A percentile compares a stretch with the other conserved stretches of the same genome.
Conservation (phyloP, 2,113 vertebrate genomes). For the Motacilla tschutschensis region DNA sequence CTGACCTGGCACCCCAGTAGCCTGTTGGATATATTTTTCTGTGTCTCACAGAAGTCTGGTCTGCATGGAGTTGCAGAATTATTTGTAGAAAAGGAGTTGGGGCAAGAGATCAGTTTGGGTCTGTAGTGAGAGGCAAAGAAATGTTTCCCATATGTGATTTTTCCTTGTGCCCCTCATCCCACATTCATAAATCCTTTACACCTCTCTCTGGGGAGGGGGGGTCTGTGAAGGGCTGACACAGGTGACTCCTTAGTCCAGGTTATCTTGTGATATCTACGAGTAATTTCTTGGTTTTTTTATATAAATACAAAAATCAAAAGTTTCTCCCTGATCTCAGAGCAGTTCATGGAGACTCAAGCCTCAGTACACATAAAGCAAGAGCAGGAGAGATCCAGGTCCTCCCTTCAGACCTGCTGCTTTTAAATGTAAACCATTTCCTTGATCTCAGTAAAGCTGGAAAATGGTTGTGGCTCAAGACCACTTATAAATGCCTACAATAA, state of each 20-base stretch:
- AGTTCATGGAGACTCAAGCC: neutral
- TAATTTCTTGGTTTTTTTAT: neutral
- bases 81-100: neutral
- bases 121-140: neutral
- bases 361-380: neutral
- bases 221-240: neutral
- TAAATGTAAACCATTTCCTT: neutral
- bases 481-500: neutral
- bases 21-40: neutral
- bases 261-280: neutral
- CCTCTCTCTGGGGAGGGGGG: neutral
- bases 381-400: neutral
- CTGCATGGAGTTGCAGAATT: neutral
- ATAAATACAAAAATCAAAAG: neutral
- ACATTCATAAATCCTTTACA: neutral
- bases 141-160: neutral
- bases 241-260: neutral
- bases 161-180: neutral
- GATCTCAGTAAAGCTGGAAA: neutral
- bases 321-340: neutral
- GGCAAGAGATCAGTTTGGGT: neutral
- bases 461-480: neutral
- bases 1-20: neutral
- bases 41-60: neutral
- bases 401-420: neutral